A percentile compares a stretch with the other conserved stretches of the same genome.
These are phyloP conservation scores for Cygnus buccinator DNA, from an alignment of 2,113 vertebrate species.

Conservation along the genomic window DNA sequence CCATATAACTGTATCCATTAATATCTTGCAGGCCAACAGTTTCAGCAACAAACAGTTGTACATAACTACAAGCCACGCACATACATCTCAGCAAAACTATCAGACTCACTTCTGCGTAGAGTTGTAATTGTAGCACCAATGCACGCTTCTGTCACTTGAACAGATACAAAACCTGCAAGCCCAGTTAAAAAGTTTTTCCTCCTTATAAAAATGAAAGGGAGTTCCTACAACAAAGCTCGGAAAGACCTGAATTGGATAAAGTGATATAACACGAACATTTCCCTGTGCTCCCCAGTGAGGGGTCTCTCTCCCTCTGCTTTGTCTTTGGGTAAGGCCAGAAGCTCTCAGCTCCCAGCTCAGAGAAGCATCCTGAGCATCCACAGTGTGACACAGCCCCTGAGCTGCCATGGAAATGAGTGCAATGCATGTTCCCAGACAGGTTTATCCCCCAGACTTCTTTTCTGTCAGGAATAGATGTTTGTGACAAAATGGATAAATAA, in stretches of 20 bases:
- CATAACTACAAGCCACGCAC: neutral
- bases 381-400: neutral
- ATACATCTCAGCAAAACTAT: neutral
- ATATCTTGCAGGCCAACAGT: neutral
- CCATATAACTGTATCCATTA: neutral
- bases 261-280: neutral
- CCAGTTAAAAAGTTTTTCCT: neutral
- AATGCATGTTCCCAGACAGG: neutral
- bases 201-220: neutral
- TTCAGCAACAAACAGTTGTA: neutral
- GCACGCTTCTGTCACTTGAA: neutral
- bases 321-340: neutral
- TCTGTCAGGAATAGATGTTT: neutral
- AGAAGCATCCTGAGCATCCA: constrained; percentile 8
- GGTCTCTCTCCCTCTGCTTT: constrained; percentile 8
- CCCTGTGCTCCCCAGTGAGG: neutral
- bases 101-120: neutral
- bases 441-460: neutral
- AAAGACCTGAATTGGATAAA: neutral
- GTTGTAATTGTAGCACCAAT: neutral
- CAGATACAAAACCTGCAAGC: neutral
- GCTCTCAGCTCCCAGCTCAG: neutral
- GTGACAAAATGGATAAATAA: neutral
- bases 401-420: neutral
- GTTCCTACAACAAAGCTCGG: neutral